Base-by-base conservation (phyloP, 2,113 vertebrate genomes). In the Suncus etruscus region DNA sequence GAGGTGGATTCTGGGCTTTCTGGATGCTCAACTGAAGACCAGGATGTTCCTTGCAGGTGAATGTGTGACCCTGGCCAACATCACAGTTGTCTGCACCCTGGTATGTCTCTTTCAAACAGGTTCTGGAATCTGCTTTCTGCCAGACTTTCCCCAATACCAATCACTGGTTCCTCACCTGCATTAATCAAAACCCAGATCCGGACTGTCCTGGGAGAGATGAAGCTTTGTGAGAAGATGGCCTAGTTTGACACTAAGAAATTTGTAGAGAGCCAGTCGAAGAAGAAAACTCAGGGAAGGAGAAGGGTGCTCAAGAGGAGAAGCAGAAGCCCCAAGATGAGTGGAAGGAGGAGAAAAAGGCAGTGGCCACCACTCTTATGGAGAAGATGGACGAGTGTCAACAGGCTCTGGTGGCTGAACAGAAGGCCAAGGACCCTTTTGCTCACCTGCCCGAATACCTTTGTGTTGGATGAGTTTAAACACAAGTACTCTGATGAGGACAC, bases 401-500 rank as follows among this genome's bases (percentile, higher is more conserved):
- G 93, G 99, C 93, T 6, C 92, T 99, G 96, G 98, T 98, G 20
- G 95, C 98, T 0, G 99, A 99, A 94, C 99, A 98, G 7, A 99
- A 99, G 97, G 80, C 98, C 66, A 99, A 99, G 97, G 99, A 99
- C 91, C 99, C 99, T n/a, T 99, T 98, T 78, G 98, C 98, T 95
- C 98, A 98, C 87, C 97, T 99, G 82, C 97, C 99, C 63, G 99
- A 98, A 99, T 73, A 0, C 98, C n/a, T 99, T 99, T 88, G 94
- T 98, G 87, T 92, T 99, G 97, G 99, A 99, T 11, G 99, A 99
- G 87, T 99, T 99, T 95, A 99, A 99, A 98, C 98, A 98, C 74
- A 99, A 98, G 86, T 99, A 99, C 94, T 99, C 98, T 86, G 99
- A 99, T 0, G 98, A 99, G 96, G 98, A 99, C 96, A 99, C 99